phyloP scores from a whole-genome alignment of 2,888 invertebrate species.

The Drosophila flavopinicola region DNA sequence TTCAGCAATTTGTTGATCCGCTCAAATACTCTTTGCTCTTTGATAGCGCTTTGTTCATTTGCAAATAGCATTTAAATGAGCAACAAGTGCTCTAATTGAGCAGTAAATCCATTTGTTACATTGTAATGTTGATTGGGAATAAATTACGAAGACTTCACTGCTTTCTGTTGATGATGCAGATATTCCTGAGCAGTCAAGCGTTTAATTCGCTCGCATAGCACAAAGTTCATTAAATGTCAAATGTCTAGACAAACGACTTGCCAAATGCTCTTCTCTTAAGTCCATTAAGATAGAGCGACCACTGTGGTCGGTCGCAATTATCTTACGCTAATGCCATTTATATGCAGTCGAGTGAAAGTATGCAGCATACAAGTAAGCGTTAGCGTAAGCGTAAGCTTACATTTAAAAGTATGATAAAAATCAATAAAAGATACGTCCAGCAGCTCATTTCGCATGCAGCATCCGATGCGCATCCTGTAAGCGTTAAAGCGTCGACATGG shows the following conservation, averaged over 20 bases:
- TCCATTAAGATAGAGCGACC: conserved; percentile 35
- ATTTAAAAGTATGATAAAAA: conserved; percentile 24
- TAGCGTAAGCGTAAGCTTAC: background rate
- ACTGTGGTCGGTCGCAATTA: conserved; percentile 9
- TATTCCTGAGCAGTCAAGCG: conserved; percentile 1
- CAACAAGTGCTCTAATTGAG: conserved; percentile 4
- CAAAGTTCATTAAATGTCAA: conserved; percentile 31
- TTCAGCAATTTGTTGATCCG: too few species aligned
- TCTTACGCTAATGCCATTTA: background rate
- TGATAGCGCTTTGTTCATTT: background rate
- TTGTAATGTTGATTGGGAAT: background rate
- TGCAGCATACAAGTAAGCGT: background rate
- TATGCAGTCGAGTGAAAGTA: background rate
- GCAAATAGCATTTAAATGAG: conserved; percentile 1
- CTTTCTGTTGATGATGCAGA: background rate
- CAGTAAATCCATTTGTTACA: conserved; percentile 1
- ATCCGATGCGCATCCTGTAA: conserved; percentile 33
- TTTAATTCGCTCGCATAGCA: conserved; percentile 1
- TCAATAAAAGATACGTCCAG: conserved; percentile 49
- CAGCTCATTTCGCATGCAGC: conserved; percentile 52
- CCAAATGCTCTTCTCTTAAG: conserved; percentile 28
- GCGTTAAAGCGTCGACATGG: conserved; percentile 56
- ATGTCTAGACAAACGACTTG: conserved; percentile 52
- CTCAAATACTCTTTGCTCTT: background rate
- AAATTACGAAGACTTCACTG: background rate